A percentile compares a stretch with the other conserved stretches of the same genome.
These are phyloP conservation scores for Caradrina clavipalpis DNA, from an alignment of 2,888 invertebrate genomes.

Conservation along the genomic window DNA sequence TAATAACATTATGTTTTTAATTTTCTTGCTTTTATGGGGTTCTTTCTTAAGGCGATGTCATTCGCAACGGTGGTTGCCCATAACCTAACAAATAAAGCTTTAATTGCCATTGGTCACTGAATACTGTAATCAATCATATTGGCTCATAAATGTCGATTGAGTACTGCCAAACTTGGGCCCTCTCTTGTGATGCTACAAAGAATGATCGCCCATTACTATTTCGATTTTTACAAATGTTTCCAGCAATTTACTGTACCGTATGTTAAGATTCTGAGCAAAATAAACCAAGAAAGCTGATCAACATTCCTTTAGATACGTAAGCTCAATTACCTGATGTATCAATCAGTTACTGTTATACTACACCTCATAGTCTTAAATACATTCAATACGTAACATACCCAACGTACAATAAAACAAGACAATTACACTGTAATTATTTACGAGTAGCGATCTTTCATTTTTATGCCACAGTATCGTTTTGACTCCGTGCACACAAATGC, in stretches of 20 bases:
- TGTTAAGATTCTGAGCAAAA: neutral
- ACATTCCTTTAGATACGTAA: no score
- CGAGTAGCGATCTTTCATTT: conserved; percentile 51
- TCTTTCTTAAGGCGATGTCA: conserved; percentile 14
- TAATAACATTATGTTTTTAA: conserved; percentile 19
- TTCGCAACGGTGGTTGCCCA: neutral
- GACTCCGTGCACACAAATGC: conserved; percentile 60
- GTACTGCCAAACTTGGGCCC: neutral
- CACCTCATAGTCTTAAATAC: conserved; percentile 27
- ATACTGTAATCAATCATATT: conserved; percentile 32
- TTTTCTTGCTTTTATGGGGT: neutral
- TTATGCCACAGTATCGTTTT: conserved; percentile 56
- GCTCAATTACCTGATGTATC: neutral
- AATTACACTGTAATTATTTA: conserved; percentile 54
- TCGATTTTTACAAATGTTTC: neutral
- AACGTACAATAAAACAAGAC: conserved; percentile 47
- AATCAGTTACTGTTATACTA: neutral
- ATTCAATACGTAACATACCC: conserved; percentile 30
- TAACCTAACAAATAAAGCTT: neutral
- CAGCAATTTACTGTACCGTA: neutral
- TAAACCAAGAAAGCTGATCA: neutral
- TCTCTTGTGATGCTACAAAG: neutral
- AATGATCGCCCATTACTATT: neutral
- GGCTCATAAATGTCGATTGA: conserved; percentile 22
- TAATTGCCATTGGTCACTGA: neutral